Conservation (phyloP, 1,140 invertebrate genomes). For the Trinorchestia longiramus region DNA sequence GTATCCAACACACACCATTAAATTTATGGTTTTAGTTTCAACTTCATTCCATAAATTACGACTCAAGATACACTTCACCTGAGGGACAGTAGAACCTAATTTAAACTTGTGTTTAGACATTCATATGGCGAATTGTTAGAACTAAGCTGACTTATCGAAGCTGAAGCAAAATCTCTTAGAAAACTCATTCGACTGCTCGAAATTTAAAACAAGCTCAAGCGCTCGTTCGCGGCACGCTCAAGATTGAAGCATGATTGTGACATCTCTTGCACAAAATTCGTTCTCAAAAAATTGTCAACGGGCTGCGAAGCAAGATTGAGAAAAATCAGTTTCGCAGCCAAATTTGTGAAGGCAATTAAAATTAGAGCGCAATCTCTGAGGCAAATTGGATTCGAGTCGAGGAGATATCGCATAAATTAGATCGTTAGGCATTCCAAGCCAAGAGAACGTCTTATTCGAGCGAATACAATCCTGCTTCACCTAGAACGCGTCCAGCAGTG, state of each 20-base stretch:
- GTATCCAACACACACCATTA: no score
- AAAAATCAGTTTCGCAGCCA: background rate
- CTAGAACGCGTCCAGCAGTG: background rate
- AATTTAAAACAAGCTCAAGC: background rate
- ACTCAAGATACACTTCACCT: no score
- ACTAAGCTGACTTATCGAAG: no score
- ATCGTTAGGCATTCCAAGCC: background rate
- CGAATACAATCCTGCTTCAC: background rate
- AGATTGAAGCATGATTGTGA: background rate
- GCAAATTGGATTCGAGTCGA: background rate
- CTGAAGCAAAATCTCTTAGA: background rate
- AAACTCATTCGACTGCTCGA: background rate
- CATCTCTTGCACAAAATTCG: background rate
- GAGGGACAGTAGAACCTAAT: no score
- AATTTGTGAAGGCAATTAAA: background rate
- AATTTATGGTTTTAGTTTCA: background rate
- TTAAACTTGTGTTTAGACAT: no score
- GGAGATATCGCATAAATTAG: slow-evolving; percentile 8
- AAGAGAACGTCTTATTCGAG: background rate
- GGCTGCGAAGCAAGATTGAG: background rate
- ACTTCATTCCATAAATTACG: background rate
- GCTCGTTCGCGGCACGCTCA: no score
- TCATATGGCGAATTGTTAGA: no score
- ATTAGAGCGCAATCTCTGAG: background rate
- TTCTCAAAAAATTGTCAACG: background rate